Percentiles rank a stretch among this genome's conserved stretches.
These are phyloP conservation scores for Synodontis membranacea DNA, from an alignment of 2,113 vertebrate genomes.

Conservation along the genomic window DNA sequence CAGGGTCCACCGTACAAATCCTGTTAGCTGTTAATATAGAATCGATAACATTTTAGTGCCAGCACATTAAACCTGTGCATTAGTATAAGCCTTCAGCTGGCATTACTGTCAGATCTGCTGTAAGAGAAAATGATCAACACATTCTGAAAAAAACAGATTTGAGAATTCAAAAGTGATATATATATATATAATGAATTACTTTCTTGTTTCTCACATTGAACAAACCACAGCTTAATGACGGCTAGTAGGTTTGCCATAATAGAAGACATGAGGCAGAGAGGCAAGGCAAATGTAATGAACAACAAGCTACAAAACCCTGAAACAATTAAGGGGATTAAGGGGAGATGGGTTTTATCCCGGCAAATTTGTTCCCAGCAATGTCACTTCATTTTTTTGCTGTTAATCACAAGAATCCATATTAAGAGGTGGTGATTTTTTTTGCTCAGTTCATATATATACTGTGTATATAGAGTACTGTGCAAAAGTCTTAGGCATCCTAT, in stretches of 20 bases:
- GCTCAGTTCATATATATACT: too few relatives aligned
- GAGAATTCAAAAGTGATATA: background rate
- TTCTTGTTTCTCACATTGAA: background rate
- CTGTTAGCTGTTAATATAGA: background rate
- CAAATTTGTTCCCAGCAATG: background rate
- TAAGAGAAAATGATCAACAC: background rate
- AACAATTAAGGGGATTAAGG: background rate
- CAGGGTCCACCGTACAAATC: too few relatives aligned
- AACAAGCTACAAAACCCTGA: background rate
- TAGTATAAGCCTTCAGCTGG: background rate
- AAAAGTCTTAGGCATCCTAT: too few relatives aligned
- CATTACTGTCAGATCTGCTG: background rate
- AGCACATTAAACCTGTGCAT: background rate
- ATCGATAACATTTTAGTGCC: background rate
- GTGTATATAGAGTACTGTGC: too few relatives aligned
- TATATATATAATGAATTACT: background rate
- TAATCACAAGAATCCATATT: background rate
- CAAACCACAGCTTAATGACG: background rate
- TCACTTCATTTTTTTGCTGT: background rate
- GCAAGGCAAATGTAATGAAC: background rate
- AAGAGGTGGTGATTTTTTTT: background rate
- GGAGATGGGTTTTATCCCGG: background rate
- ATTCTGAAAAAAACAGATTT: background rate
- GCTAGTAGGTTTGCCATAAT: background rate
- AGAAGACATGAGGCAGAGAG: background rate